A percentile compares a stretch with the other conserved stretches of the same genome.
Conservation (phyloP, 1,140 invertebrate species). For the Mamestra configurata region DNA sequence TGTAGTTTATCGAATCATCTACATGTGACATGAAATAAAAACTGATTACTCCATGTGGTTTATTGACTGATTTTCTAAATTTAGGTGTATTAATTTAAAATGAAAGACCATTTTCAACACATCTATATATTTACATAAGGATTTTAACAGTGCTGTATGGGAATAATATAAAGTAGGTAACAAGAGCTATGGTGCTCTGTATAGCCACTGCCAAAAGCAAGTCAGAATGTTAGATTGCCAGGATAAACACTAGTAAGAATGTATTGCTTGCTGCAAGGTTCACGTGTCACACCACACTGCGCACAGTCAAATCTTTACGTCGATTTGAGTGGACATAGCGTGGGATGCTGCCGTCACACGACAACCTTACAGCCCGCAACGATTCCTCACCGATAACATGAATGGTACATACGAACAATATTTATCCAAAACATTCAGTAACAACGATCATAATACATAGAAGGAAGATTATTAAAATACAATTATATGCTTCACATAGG, state of each 20-base stretch:
- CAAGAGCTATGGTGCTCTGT: constrained; percentile 74
- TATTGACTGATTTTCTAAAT: not conserved
- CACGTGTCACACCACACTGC: constrained; percentile 76
- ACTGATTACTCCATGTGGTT: not conserved
- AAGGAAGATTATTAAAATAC: constrained; percentile 50
- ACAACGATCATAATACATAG: constrained; percentile 54
- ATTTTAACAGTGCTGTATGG: constrained; percentile 86
- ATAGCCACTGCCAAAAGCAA: constrained; percentile 69
- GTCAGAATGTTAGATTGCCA: constrained; percentile 77
- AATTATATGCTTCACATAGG: constrained; percentile 60
- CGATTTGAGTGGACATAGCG: constrained; percentile 81
- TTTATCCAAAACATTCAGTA: constrained; percentile 53
- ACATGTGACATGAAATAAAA: constrained; percentile 37
- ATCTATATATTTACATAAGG: constrained; percentile 88
- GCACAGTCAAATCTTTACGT: constrained; percentile 79
- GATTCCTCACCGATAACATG: constrained; percentile 62
- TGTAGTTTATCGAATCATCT: constrained; percentile 13
- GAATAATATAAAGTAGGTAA: constrained; percentile 74
- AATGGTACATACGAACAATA: constrained; percentile 51
- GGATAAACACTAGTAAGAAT: constrained; percentile 73
- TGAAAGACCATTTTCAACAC: constrained; percentile 83
- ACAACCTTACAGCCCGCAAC: constrained; percentile 70
- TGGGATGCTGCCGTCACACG: constrained; percentile 82
- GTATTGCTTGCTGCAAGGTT: constrained; percentile 70
- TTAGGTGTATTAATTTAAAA: constrained; percentile 53